Conservation (phyloP, 1,140 invertebrate species). For the Adoxophyes honmai region DNA sequence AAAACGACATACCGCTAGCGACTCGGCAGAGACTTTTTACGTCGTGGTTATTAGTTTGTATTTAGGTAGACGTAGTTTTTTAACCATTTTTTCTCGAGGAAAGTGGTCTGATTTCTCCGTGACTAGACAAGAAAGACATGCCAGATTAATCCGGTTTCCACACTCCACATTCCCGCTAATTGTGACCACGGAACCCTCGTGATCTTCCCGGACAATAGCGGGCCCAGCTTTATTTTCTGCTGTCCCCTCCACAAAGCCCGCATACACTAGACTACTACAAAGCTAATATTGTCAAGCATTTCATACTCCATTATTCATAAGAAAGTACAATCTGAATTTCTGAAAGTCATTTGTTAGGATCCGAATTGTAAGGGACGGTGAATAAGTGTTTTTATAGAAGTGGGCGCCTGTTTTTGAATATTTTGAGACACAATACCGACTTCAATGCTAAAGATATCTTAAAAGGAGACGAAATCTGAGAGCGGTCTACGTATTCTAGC, state of each 20-base stretch:
- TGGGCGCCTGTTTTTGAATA: too few relatives aligned
- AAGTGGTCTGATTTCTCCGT: neutral
- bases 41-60: too few relatives aligned
- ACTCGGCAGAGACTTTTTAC: too few relatives aligned
- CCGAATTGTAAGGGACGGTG: too few relatives aligned
- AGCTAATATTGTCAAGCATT: conserved; percentile 13
- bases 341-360: neutral
- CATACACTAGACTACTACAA: conserved; percentile 5
- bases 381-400: too few relatives aligned
- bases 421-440: too few relatives aligned
- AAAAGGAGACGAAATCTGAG: too few relatives aligned
- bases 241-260: conserved; percentile 9
- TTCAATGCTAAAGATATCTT: too few relatives aligned
- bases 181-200: neutral
- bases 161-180: neutral
- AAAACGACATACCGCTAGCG: too few relatives aligned
- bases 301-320: conserved; percentile 14
- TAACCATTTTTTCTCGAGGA: neutral
- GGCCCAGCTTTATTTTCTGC: neutral
- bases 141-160: neutral
- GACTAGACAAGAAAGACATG: neutral
- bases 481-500: too few relatives aligned
- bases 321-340: conserved; percentile 12
- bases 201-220: neutral
- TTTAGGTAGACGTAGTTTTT: neutral